phyloP scores from a whole-genome alignment of 2,113 vertebrate genomes.

The Osmerus mordax region DNA sequence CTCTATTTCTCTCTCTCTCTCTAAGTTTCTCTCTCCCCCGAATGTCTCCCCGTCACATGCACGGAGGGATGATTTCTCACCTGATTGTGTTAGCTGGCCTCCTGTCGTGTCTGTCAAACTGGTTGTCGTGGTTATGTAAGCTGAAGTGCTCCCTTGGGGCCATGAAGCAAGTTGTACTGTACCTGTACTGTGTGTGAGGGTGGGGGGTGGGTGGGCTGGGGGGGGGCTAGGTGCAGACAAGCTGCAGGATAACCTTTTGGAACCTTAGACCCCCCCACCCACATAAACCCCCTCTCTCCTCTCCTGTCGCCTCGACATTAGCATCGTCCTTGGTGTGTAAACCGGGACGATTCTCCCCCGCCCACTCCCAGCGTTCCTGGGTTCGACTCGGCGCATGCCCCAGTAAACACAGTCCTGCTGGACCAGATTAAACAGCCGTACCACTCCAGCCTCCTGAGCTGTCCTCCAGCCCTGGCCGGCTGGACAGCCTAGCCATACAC shows the following conservation, averaged over 20 bases:
- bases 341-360: neutral
- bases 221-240: no score
- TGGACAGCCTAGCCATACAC: no score
- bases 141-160: neutral
- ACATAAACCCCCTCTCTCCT: neutral
- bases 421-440: no score
- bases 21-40: neutral
- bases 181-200: neutral
- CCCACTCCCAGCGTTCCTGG: neutral
- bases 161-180: neutral
- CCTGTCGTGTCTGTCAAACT: neutral
- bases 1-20: neutral
- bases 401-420: no score
- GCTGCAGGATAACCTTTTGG: no score
- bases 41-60: no score
- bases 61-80: neutral
- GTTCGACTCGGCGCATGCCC: neutral
- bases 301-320: neutral
- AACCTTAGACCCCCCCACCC: no score
- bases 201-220: neutral
- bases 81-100: slow-evolving; percentile 11
- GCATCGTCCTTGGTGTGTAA: neutral
- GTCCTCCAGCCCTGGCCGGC: no score
- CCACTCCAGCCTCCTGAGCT: no score
- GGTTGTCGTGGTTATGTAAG: neutral